These are phyloP conservation scores for Sturnus vulgaris DNA, from an alignment of 2,113 vertebrate genomes.

Conservation along the genomic window DNA sequence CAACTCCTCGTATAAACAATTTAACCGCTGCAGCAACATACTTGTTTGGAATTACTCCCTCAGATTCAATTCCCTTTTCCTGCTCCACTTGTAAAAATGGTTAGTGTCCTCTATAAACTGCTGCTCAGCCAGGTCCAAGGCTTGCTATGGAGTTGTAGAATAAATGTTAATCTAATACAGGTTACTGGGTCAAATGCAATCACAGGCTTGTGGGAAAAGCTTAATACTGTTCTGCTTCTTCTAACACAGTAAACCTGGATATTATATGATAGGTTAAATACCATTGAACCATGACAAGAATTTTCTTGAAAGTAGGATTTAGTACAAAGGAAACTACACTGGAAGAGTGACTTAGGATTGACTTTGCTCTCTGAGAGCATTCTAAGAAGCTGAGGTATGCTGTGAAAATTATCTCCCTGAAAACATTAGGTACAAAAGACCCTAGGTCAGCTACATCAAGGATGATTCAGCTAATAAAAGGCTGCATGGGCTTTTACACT, in stretches of 20 bases:
- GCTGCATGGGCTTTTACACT: slow-evolving; percentile 1
- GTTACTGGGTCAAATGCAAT: slow-evolving; percentile 87
- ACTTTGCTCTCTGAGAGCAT: slow-evolving; percentile 73
- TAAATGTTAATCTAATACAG: slow-evolving; percentile 90
- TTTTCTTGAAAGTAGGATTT: slow-evolving; percentile 84
- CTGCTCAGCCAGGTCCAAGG: slow-evolving; percentile 76
- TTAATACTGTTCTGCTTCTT: slow-evolving; percentile 85
- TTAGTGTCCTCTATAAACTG: slow-evolving; percentile 82
- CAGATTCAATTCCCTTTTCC: slow-evolving; percentile 84
- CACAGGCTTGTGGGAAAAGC: slow-evolving; percentile 85
- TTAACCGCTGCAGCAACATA: slow-evolving; percentile 78
- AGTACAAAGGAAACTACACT: slow-evolving; percentile 79
- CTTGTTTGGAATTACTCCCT: slow-evolving; percentile 82
- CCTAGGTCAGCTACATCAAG: slow-evolving; percentile 35
- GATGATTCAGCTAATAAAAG: slow-evolving; percentile 60
- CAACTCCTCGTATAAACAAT: slow-evolving; percentile 80
- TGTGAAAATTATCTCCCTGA: slow-evolving; percentile 66
- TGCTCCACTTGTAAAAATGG: slow-evolving; percentile 84
- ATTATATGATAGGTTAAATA: slow-evolving; percentile 87
- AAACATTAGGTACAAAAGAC: slow-evolving; percentile 59
- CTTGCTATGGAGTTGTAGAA: slow-evolving; percentile 82
- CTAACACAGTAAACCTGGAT: slow-evolving; percentile 84
- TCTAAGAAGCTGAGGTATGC: slow-evolving; percentile 59
- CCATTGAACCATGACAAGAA: slow-evolving; percentile 81
- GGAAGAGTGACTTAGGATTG: slow-evolving; percentile 78